Conservation (phyloP, 2,113 vertebrate genomes). For the Nasalis larvatus region DNA sequence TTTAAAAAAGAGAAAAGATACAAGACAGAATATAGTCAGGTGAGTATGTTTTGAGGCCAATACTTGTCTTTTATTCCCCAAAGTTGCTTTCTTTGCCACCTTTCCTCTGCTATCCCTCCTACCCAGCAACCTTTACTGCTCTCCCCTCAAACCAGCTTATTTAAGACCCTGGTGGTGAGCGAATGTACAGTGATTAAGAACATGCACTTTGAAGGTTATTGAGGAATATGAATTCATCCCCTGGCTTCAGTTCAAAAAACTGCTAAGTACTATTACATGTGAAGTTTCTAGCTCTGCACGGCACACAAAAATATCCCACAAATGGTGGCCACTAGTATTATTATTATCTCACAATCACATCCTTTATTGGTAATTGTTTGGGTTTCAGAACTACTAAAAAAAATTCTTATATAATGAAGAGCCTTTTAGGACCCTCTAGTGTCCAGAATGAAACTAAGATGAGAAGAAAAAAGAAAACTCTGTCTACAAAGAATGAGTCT, state of each 20-base stretch:
- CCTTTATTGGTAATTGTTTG: background rate
- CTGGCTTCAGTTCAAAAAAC: background rate
- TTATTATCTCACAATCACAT: background rate
- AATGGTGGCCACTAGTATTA: background rate
- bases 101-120: background rate
- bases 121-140: background rate
- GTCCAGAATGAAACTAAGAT: background rate
- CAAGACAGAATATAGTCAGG: background rate
- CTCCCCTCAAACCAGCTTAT: background rate
- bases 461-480: background rate
- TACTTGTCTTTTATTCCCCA: background rate
- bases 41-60: background rate
- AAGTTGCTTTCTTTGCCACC: background rate
- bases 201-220: background rate
- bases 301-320: conserved; percentile 21
- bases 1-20: background rate
- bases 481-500: background rate
- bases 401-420: background rate
- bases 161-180: background rate
- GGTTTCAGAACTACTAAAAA: background rate
- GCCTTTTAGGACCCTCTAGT: background rate
- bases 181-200: background rate
- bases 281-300: background rate
- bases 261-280: background rate
- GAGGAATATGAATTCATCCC: conserved; percentile 6